A percentile compares a stretch with the other conserved stretches of the same genome.
These are phyloP conservation scores for Neodiprion pinetum DNA, from an alignment of 1,140 invertebrate genomes.

Conservation along the genomic window DNA sequence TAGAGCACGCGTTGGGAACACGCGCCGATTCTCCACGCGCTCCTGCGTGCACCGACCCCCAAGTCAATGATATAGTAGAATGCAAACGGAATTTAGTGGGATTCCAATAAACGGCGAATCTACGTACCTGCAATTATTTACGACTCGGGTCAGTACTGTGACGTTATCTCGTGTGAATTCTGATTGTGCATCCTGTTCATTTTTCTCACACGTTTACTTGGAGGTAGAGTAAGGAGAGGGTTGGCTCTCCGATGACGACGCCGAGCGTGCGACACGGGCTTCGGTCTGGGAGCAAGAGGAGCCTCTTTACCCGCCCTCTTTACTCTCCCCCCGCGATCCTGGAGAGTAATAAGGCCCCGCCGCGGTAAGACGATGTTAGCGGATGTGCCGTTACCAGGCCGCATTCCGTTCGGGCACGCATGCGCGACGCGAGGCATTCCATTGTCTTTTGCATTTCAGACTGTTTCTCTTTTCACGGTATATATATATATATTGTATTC, in stretches of 20 bases:
- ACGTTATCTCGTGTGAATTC: background rate
- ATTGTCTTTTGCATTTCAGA: constrained; percentile 54
- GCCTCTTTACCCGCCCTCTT: background rate
- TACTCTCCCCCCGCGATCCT: background rate
- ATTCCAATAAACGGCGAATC: background rate
- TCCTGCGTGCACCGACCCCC: background rate
- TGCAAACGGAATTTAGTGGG: background rate
- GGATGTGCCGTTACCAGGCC: constrained; percentile 59
- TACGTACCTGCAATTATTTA: background rate
- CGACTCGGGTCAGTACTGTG: background rate
- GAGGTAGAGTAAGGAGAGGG: background rate
- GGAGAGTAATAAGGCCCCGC: constrained; percentile 47
- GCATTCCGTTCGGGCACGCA: constrained; percentile 55
- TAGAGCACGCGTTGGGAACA: background rate
- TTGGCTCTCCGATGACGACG: background rate
- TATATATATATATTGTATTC: background rate
- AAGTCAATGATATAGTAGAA: background rate
- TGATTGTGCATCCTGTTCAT: too few species aligned
- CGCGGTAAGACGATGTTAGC: constrained; percentile 43
- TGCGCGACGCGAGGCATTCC: constrained; percentile 58
- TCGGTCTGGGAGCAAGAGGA: background rate
- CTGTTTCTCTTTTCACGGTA: constrained; percentile 11
- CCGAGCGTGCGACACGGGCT: constrained; percentile 13
- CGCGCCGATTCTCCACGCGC: background rate
- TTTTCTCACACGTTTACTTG: too few species aligned